A percentile compares a stretch with the other conserved stretches of the same genome.
Evolutionary conservation across 2,113 vertebrate genomes (phyloP).

Genomic region (Equus przewalskii): DNA sequence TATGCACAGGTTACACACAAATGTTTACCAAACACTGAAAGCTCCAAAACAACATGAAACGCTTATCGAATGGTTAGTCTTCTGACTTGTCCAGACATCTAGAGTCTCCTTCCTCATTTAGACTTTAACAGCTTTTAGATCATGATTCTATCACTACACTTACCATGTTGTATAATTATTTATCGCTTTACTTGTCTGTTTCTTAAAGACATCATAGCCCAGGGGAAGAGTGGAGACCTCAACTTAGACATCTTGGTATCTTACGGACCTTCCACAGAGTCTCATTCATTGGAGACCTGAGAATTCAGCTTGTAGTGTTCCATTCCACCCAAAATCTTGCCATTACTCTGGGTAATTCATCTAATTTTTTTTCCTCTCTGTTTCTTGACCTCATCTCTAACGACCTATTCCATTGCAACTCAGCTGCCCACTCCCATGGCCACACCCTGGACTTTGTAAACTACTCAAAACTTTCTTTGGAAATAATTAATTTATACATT

Average conservation of each 20-base stretch:
- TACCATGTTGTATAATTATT: neutral
- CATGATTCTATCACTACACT: neutral
- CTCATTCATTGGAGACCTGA: neutral
- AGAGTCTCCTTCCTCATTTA: neutral
- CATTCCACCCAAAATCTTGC: neutral
- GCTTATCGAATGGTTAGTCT: neutral
- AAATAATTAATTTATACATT: constrained; percentile 46
- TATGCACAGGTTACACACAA: neutral
- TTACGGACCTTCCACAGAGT: neutral
- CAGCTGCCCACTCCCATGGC: neutral
- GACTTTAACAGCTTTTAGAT: neutral
- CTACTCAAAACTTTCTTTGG: constrained; percentile 14
- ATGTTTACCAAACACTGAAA: constrained; percentile 12
- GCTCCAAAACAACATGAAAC: neutral
- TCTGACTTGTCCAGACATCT: neutral
- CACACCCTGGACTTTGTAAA: constrained; percentile 28
- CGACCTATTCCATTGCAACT: constrained; percentile 3
- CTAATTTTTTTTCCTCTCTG: constrained; percentile 21
- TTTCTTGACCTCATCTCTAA: constrained; percentile 58
- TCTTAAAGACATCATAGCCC: neutral
- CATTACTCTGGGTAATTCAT: constrained; percentile 8
- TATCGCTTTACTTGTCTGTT: neutral
- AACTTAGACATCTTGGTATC: neutral
- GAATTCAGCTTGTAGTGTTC: neutral
- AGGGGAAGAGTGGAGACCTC: neutral